Percentiles rank a stretch among this genome's conserved stretches.
Conservation (phyloP, 2,888 invertebrate species). For the Drosophila histrio region DNA sequence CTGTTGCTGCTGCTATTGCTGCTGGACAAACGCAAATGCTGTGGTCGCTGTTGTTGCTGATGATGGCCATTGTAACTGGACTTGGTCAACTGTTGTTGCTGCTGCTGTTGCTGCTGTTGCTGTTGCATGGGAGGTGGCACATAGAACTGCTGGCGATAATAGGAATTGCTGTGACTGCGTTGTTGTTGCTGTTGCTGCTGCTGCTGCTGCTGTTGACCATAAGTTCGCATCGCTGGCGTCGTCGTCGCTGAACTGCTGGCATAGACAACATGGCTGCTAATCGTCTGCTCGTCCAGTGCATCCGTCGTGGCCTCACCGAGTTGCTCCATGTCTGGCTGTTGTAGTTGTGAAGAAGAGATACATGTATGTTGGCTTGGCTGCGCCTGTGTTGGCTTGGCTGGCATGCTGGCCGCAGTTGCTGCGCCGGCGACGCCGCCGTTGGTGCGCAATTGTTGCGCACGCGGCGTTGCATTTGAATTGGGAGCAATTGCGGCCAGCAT, state of each 20-base stretch:
- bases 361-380: conserved; percentile 68
- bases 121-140: conserved; percentile 82
- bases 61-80: conserved; percentile 53
- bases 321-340: conserved; percentile 62
- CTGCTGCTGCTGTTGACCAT: conserved; percentile 26
- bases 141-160: conserved; percentile 81
- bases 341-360: conserved; percentile 76
- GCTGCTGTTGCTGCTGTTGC: conserved; percentile 57
- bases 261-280: conserved; percentile 31
- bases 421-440: conserved; percentile 30
- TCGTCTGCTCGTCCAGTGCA: conserved; percentile 30
- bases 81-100: conserved; percentile 56
- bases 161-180: conserved; percentile 52
- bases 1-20: conserved; percentile 41
- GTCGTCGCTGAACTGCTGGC: conserved; percentile 17
- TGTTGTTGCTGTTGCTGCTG: conserved; percentile 33
- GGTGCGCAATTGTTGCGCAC: conserved; percentile 42
- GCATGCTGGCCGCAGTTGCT: conserved; percentile 69
- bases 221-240: conserved; percentile 6
- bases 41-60: conserved; percentile 51
- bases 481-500: conserved; percentile 75
- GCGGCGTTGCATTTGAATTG: conserved; percentile 42
- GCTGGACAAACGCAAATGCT: conserved; percentile 49
- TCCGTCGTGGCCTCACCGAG: conserved; percentile 19
- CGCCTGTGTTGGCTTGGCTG: conserved; percentile 54